Conservation (phyloP, 2,113 vertebrate species). For the Mobula hypostoma region DNA sequence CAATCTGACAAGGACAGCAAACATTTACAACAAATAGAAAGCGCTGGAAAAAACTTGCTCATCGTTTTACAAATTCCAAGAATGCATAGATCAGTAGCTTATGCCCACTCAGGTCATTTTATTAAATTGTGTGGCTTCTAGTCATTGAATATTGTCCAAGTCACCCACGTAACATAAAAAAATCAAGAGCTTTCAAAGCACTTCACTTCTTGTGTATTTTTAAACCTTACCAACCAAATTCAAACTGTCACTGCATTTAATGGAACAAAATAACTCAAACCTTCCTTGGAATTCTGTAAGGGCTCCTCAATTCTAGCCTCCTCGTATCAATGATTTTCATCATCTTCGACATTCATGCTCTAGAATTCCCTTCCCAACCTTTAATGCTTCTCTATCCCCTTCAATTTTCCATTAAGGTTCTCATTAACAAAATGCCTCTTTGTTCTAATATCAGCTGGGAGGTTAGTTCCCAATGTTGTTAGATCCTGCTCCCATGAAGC, state of each 20-base stretch:
- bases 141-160: background rate
- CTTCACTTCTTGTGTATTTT: background rate
- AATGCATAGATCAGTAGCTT: background rate
- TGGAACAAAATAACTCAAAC: background rate
- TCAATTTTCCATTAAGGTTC: background rate
- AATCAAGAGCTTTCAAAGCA: background rate
- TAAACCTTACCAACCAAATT: background rate
- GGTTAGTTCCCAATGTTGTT: background rate
- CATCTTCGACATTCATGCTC: background rate
- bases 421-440: background rate
- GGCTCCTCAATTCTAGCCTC: background rate
- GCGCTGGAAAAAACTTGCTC: background rate
- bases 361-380: background rate
- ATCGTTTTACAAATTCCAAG: constrained; percentile 1
- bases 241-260: background rate
- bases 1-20: background rate
- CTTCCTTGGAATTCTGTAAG: background rate
- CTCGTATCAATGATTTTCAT: background rate
- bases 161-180: background rate
- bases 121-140: background rate
- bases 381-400: background rate
- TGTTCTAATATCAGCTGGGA: background rate
- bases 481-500: background rate
- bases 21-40: background rate
- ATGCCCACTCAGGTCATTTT: background rate